Evolutionary conservation across 2,113 vertebrate species (phyloP).

Genomic region (Sminthopsis crassicaudata): DNA sequence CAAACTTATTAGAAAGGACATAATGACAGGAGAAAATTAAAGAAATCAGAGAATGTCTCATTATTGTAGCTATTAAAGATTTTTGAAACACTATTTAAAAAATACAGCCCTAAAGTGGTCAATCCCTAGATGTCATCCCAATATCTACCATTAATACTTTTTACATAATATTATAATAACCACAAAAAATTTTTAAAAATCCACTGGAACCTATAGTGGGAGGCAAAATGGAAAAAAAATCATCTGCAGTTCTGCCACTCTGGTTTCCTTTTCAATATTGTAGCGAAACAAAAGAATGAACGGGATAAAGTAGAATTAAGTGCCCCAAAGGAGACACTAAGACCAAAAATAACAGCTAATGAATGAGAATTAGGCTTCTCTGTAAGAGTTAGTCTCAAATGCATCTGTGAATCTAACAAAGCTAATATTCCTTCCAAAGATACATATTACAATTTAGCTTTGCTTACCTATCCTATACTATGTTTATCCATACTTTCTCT

Average conservation of each 20-base stretch:
- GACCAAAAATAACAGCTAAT: background rate
- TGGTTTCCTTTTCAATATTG: background rate
- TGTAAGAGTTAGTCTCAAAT: background rate
- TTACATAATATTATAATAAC: background rate
- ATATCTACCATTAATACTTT: background rate
- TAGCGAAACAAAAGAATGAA: background rate
- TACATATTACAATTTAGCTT: background rate
- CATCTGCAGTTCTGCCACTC: background rate
- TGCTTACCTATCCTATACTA: background rate
- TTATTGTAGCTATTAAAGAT: background rate
- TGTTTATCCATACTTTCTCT: no score
- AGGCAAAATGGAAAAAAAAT: background rate
- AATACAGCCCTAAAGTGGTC: background rate
- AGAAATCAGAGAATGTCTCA: background rate
- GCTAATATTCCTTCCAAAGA: background rate
- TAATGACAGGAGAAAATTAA: background rate
- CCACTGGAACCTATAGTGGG: background rate
- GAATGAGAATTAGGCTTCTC: background rate
- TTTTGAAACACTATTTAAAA: background rate
- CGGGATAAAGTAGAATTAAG: background rate
- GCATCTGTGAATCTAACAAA: background rate
- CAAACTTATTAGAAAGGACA: background rate
- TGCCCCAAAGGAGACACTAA: background rate
- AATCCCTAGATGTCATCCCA: background rate
- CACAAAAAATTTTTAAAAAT: background rate